Conservation (phyloP, 2,113 vertebrate species). For the Oryzias melastigma region DNA sequence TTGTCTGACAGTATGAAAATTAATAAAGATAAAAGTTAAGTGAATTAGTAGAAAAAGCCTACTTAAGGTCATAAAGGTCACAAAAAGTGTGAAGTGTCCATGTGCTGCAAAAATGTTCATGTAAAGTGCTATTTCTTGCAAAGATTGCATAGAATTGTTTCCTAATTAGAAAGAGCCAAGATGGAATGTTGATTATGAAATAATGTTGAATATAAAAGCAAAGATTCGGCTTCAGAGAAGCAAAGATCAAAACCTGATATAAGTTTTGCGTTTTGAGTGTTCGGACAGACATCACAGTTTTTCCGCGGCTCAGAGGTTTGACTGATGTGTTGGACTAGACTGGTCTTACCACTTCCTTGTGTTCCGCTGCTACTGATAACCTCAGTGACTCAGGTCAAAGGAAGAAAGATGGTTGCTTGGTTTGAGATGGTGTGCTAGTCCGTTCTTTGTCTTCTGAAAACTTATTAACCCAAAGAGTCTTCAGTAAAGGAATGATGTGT, state of each 20-base stretch:
- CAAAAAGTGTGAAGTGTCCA: no score
- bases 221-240: conserved; percentile 36
- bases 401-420: conserved; percentile 67
- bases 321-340: conserved; percentile 53
- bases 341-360: conserved; percentile 71
- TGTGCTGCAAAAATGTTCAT: no score
- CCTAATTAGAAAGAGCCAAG: no score
- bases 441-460: conserved; percentile 74
- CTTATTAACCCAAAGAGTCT: conserved; percentile 77
- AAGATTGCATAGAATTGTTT: no score
- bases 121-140: no score
- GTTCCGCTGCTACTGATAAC: conserved; percentile 75
- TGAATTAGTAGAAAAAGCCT: no score
- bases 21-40: no score
- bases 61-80: no score
- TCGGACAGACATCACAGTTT: conserved; percentile 38
- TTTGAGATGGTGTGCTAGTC: conserved; percentile 60
- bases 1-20: no score
- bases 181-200: no score
- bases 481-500: conserved; percentile 63
- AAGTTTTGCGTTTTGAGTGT: conserved; percentile 40
- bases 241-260: conserved; percentile 46
- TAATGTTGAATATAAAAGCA: no score
- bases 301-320: conserved; percentile 42
- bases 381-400: conserved; percentile 56